phyloP scores from a whole-genome alignment of 2,888 invertebrate species.

The Prostheceraeus crozeri region DNA sequence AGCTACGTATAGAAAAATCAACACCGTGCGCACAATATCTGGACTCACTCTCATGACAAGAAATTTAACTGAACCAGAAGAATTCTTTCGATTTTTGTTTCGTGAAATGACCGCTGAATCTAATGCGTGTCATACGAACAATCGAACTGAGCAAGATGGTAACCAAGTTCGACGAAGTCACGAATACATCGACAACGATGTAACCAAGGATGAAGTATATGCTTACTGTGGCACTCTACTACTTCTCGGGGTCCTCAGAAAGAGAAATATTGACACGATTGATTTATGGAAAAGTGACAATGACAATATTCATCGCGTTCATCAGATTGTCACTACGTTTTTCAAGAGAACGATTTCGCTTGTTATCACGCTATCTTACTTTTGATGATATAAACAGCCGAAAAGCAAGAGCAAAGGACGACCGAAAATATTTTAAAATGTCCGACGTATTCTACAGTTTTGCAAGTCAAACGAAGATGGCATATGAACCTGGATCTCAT shows the following conservation, averaged over 20 bases:
- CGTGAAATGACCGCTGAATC: neutral
- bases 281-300: conserved; percentile 22
- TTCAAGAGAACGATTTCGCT: conserved; percentile 26
- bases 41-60: conserved; percentile 3
- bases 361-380: conserved; percentile 18
- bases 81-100: conserved; percentile 24
- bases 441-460: neutral
- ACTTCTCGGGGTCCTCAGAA: conserved; percentile 5
- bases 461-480: neutral
- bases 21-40: neutral
- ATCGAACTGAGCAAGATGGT: neutral
- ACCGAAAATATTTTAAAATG: conserved; percentile 15
- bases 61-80: conserved; percentile 27
- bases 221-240: conserved; percentile 25
- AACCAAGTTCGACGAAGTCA: too few species aligned
- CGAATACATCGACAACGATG: conserved; percentile 21
- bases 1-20: conserved; percentile 19
- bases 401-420: neutral
- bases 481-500: conserved; percentile 9
- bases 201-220: conserved; percentile 17
- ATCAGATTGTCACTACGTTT: conserved; percentile 29
- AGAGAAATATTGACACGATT: conserved; percentile 15
- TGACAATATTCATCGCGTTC: conserved; percentile 17
- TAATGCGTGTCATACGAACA: conserved; percentile 16
- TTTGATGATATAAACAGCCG: conserved; percentile 5